Conservation (phyloP, 2,888 invertebrate genomes). For the Lepidonotus clava region DNA sequence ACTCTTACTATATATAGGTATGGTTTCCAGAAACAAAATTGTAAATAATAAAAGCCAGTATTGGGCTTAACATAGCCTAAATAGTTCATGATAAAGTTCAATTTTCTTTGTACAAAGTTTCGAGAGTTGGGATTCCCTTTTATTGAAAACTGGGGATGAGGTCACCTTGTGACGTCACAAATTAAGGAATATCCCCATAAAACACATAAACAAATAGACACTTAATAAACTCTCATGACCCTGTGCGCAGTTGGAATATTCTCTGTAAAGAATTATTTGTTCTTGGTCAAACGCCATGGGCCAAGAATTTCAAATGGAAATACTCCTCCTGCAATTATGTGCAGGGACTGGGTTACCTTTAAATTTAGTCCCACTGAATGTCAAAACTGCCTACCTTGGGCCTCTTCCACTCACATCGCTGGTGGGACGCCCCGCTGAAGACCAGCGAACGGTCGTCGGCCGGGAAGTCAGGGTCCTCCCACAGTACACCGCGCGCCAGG, state of each 20-base stretch:
- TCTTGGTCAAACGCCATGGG: too few species aligned
- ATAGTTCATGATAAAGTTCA: not conserved
- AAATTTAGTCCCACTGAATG: not conserved
- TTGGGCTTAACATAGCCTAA: not conserved
- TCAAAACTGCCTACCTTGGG: constrained; percentile 83
- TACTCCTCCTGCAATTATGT: not conserved
- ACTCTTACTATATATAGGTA: too few species aligned
- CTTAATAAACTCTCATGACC: too few species aligned
- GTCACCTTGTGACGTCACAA: too few species aligned
- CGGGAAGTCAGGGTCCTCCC: constrained; percentile 95
- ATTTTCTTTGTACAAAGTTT: not conserved
- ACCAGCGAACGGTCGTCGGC: constrained; percentile 89
- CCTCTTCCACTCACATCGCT: constrained; percentile 93
- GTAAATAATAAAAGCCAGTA: not conserved
- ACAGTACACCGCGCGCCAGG: constrained; percentile 87
- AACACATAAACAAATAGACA: too few species aligned
- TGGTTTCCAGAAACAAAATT: too few species aligned
- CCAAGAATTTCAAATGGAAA: too few species aligned
- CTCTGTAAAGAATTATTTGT: too few species aligned
- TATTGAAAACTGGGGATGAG: too few species aligned
- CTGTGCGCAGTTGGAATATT: too few species aligned
- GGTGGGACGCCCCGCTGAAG: constrained; percentile 90
- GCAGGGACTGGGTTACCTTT: not conserved
- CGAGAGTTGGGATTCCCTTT: too few species aligned
- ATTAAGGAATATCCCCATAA: too few species aligned